These are phyloP conservation scores for Chymomyza caudatula DNA, from an alignment of 2,888 invertebrate species.

Conservation along the genomic window DNA sequence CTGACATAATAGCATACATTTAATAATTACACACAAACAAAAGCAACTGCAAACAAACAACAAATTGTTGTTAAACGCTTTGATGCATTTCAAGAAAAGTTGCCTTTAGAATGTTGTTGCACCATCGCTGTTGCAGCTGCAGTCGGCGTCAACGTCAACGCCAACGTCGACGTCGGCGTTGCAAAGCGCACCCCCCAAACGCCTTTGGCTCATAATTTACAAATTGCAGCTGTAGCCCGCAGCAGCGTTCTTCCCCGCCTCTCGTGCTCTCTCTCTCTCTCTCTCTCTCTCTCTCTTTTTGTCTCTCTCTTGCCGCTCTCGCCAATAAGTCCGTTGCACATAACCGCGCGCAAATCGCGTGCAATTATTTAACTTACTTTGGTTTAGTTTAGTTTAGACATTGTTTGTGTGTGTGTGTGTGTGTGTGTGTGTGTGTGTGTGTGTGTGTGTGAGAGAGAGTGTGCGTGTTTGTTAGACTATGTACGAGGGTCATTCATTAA, in stretches of 20 bases:
- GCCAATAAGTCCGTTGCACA: slow-evolving; percentile 39
- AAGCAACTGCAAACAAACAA: slow-evolving; percentile 15
- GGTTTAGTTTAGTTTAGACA: slow-evolving; percentile 39
- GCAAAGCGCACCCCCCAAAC: slow-evolving; percentile 7
- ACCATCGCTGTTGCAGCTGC: slow-evolving; percentile 20
- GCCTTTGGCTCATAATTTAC: slow-evolving; percentile 62
- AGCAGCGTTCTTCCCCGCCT: slow-evolving; percentile 28
- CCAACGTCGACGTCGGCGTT: neutral
- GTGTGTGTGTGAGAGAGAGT: neutral
- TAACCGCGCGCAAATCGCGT: slow-evolving; percentile 63
- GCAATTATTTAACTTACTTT: slow-evolving; percentile 67
- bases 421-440: neutral
- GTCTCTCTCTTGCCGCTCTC: slow-evolving; percentile 12
- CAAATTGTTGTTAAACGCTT: slow-evolving; percentile 34
- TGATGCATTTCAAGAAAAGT: slow-evolving; percentile 51
- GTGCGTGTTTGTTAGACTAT: neutral
- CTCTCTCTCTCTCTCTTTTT: slow-evolving; percentile 11
- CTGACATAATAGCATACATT: slow-evolving; percentile 66
- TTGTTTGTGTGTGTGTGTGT: slow-evolving; percentile 9
- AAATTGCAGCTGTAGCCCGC: slow-evolving; percentile 57
- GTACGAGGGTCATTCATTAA: too few species aligned
- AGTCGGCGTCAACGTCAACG: neutral
- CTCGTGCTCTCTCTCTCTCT: slow-evolving; percentile 29
- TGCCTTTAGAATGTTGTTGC: slow-evolving; percentile 66
- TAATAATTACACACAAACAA: slow-evolving; percentile 60